phyloP scores from a whole-genome alignment of 2,113 vertebrate species.

The Bubo bubo region DNA sequence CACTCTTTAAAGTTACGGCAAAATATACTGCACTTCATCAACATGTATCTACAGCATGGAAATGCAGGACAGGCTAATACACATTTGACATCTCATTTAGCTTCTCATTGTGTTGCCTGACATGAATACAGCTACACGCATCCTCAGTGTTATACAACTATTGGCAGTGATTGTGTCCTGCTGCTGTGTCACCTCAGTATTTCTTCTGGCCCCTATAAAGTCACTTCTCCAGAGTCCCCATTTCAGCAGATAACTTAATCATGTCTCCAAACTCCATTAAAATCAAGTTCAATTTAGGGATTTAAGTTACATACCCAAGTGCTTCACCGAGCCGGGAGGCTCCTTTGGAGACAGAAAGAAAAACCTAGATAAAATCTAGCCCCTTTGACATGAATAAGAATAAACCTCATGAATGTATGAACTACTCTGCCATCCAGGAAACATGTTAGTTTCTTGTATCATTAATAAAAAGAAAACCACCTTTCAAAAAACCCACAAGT shows the following conservation, averaged over 20 bases:
- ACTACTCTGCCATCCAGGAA: neutral
- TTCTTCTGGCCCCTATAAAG: neutral
- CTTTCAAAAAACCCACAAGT: accelerated
- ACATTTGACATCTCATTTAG: neutral
- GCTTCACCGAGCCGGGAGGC: neutral
- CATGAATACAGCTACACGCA: neutral
- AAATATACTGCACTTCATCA: neutral
- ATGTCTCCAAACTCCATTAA: neutral
- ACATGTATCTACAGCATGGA: neutral
- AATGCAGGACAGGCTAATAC: neutral
- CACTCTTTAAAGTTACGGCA: neutral
- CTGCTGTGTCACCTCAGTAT: neutral
- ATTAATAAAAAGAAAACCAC: neutral
- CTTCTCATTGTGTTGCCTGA: neutral
- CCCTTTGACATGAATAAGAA: neutral
- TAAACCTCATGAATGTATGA: neutral
- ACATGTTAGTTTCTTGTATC: neutral
- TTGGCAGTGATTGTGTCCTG: neutral
- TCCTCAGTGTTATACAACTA: neutral
- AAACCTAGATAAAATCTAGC: neutral
- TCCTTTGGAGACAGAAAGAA: neutral
- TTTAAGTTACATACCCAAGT: neutral
- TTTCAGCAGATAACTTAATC: neutral
- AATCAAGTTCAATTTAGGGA: neutral
- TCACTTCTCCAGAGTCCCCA: neutral